These are phyloP conservation scores for Lochmaea crataegi DNA, from an alignment of 2,888 invertebrate species.

Conservation along the genomic window DNA sequence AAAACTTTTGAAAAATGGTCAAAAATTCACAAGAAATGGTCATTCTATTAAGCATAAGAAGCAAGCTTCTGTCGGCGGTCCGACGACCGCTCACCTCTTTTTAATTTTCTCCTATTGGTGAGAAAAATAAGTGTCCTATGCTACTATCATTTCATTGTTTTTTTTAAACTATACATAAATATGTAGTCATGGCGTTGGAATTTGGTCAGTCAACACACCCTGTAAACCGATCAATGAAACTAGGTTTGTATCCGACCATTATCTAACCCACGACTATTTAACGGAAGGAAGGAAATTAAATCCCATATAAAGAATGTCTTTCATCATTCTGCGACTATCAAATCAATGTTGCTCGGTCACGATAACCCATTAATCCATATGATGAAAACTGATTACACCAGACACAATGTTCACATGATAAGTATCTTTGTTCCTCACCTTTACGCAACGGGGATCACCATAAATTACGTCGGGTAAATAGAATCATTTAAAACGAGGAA, in stretches of 20 bases:
- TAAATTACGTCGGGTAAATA: conserved; percentile 19
- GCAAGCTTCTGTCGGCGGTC: no score
- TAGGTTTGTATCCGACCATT: not conserved
- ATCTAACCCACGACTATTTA: conserved; percentile 16
- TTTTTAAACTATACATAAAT: no score
- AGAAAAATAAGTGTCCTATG: no score
- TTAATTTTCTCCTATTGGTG: no score
- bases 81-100: no score
- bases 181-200: no score
- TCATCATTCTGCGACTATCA: conserved; percentile 21
- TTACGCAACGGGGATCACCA: conserved; percentile 24
- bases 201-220: no score
- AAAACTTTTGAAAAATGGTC: no score
- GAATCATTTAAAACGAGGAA: conserved; percentile 30
- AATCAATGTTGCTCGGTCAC: conserved; percentile 36
- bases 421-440: conserved; percentile 29
- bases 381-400: conserved; percentile 33
- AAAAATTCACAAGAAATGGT: no score
- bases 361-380: conserved; percentile 35
- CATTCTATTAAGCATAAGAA: no score
- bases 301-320: conserved; percentile 23
- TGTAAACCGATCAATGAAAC: no score
- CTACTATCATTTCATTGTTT: no score
- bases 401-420: conserved; percentile 32
- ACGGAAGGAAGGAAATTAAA: conserved; percentile 22